Conservation (phyloP, 2,797 vertebrate species). For the Darevskia mixta region DNA sequence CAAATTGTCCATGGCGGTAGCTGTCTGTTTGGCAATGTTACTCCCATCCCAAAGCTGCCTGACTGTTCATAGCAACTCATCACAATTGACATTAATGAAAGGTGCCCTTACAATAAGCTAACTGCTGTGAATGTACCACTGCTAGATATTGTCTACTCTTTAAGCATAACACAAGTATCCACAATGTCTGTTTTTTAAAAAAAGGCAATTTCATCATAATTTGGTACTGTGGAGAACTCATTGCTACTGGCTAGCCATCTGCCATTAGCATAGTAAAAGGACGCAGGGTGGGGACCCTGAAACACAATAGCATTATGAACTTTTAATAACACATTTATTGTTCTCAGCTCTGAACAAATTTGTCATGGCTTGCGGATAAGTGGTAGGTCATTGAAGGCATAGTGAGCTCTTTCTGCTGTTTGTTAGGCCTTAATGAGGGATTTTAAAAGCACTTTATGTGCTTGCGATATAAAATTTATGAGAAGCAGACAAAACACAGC, state of each 20-base stretch:
- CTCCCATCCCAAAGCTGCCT: neutral
- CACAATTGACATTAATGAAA: conserved; percentile 9
- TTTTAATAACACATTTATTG: conserved; percentile 36
- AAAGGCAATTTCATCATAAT: conserved; percentile 46
- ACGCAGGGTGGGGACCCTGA: neutral
- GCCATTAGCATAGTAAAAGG: neutral
- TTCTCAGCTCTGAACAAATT: conserved; percentile 38
- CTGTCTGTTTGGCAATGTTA: neutral
- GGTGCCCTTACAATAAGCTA: neutral
- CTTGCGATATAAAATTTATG: conserved; percentile 13
- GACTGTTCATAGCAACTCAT: conserved; percentile 12
- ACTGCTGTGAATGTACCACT: neutral
- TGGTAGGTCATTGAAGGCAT: neutral
- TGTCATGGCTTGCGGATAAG: conserved; percentile 7
- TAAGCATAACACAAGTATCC: conserved; percentile 23
- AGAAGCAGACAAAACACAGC: neutral
- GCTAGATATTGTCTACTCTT: neutral
- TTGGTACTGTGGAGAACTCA: conserved; percentile 16
- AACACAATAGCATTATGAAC: conserved; percentile 1
- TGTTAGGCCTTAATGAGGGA: conserved; percentile 19
- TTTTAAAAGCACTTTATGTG: conserved; percentile 37
- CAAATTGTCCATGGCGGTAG: neutral
- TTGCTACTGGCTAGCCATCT: conserved; percentile 25
- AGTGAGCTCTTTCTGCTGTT: neutral
- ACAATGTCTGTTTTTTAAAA: neutral